Evolutionary conservation across 64 coral and sea anemone genomes (phyloP), one percentile per base, ranked within the genome.

Genomic region (Dendrophyllia cribrosa): DNA sequence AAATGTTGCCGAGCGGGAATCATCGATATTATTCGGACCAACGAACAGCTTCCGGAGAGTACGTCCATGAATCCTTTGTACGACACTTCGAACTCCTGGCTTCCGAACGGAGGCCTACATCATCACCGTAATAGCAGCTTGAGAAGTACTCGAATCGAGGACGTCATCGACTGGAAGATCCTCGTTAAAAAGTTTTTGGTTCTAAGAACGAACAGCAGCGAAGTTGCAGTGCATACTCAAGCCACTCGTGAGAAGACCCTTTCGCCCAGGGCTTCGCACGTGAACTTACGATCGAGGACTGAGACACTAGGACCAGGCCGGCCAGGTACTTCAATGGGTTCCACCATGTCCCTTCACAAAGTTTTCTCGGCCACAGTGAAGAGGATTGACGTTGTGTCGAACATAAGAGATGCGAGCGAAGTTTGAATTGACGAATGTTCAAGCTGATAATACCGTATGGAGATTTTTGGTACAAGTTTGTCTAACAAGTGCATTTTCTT

Each of bases 1-100:
- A 96, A 72, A 43, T 99, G 94, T 60, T 99, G 94, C 21, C 81
- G 97, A 20, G 75, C 97, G 19, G 94, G 93, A 23, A 99, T 99
- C 19, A 94, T 99, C 16, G 91, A 99, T 63, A 94, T 99, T 23
- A 84, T 99, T 3, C 94, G 91, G 3, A 93, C 94, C 0, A 94
- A 91, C 24, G 95, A 97, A 22, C 95, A 93, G 22, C 81, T 93
- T 43, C 91, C 83, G 4, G 91, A 87, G 6, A 78, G 61, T 23
- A 24, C 69, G 0, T 86, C 91, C 23, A 70, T 93, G 72, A 93
- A 75, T 51, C 82, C 70, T 62, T 76, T 85, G 60, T 80, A 46
- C 14, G 52, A 44, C 53, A 92, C 58, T 45, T 75, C 70, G n/a
- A 86, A 71, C 45, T 34, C 90, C 4, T 86, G 90, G 90, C 74